phyloP scores from a whole-genome alignment of 1,140 invertebrate species.

The Bombus polaris region DNA sequence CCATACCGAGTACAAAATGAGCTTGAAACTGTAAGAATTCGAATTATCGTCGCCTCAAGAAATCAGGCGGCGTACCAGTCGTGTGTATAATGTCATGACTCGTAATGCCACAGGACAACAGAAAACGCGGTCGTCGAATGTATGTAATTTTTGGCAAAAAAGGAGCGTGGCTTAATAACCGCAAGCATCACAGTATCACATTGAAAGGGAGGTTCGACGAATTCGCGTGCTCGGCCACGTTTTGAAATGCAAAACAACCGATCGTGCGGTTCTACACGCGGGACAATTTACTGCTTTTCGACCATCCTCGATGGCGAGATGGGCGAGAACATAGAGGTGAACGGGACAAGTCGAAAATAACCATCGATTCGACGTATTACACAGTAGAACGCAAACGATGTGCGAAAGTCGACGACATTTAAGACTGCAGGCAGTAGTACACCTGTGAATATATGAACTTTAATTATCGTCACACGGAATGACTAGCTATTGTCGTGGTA shows the following conservation, averaged over 20 bases:
- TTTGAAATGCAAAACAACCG: not conserved
- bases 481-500: too few species aligned
- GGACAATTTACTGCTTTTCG: not conserved
- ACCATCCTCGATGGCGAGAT: too few species aligned
- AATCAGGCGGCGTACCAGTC: not conserved
- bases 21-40: not conserved
- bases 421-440: not conserved
- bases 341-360: not conserved
- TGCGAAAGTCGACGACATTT: not conserved
- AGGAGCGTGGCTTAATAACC: conserved; percentile 1
- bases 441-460: not conserved
- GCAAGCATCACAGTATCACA: conserved; percentile 3
- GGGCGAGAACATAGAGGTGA: not conserved
- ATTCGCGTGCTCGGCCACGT: not conserved
- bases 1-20: not conserved
- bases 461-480: too few species aligned
- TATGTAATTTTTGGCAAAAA: not conserved
- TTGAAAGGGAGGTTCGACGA: not conserved
- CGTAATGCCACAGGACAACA: conserved; percentile 2
- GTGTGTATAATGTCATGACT: conserved; percentile 16
- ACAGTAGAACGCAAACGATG: not conserved
- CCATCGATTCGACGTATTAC: not conserved
- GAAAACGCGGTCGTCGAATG: not conserved
- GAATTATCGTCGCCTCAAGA: conserved; percentile 29
- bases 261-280: not conserved